Base-by-base conservation (phyloP, 2,888 invertebrate genomes). In the Leptinotarsa peninsularis region DNA sequence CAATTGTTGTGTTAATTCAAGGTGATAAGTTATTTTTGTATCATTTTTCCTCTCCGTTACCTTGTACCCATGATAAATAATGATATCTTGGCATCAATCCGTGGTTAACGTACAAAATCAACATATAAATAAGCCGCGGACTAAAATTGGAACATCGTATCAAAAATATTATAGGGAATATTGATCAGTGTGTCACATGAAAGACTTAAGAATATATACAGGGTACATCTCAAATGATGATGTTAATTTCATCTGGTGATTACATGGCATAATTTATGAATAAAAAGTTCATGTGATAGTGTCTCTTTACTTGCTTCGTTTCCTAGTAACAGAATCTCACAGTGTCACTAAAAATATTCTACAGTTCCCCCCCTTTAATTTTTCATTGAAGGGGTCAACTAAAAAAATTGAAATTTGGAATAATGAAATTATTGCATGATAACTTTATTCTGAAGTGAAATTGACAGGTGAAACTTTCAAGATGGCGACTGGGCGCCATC, bases 11-110 rank as follows among this genome's bases (percentile, higher is more conserved):
- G 15, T 33, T 33, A n/a, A 43, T 63, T 63, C 33, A 63, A 63
- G 63, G 63, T 63, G 63, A 63, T 4, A 5, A 43, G 63, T 63
- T 63, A 63, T 63, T 63, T 63, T 63, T 33, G 33, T 14, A 14
- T 14, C 4, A 33, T 33, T 33, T n/a, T 63, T 14, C 15, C 18
- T 63, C 58, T 43, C 3, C 63, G n/a, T 63, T 63, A 63, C 63
- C 63, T 63, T 63, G 63, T 43, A 43, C 43, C 63, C 43, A 43
- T 33, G 43, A 33, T 63, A 63, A 63, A 60, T 60, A 63, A 63
- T 63, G 7, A 15, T 63, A 63, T 63, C 15, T 63, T 63, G 63
- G 63, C 63, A 63, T 63, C 63, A 63, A 33, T 63, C 7, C 43
- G 63, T 63, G 63, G 43, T 33, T 17, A 27, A 63, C 43, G 63